phyloP scores from a whole-genome alignment of 2,797 vertebrate species.

The Sarcoramphus papa region DNA sequence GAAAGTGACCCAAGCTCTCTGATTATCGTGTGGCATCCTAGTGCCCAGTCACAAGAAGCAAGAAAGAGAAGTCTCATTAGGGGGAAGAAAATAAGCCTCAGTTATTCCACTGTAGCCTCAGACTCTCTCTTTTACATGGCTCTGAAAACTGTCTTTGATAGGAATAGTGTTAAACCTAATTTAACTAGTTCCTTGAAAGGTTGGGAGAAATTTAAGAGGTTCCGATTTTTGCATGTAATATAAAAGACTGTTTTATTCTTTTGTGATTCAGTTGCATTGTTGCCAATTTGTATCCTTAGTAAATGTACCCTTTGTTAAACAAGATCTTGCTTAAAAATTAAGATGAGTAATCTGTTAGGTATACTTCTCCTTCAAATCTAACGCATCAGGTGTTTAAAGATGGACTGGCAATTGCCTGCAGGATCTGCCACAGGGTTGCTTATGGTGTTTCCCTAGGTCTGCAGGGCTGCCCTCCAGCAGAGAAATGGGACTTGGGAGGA shows the following conservation, averaged over 20 bases:
- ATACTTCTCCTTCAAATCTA: neutral
- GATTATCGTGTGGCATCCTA: fast-evolving
- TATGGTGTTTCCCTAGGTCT: neutral
- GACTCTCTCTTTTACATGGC: neutral
- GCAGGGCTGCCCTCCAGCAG: neutral
- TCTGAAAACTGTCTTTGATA: neutral
- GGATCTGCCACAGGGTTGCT: neutral
- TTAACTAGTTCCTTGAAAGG: neutral
- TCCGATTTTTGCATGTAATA: neutral
- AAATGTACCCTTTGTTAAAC: neutral
- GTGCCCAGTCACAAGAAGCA: neutral
- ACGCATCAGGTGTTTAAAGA: neutral
- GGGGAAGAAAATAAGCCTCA: neutral
- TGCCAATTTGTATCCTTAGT: neutral
- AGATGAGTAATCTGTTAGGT: neutral
- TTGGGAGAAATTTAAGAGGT: neutral
- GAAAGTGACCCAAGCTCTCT: neutral
- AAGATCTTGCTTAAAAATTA: neutral
- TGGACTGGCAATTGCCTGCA: neutral
- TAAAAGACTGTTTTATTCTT: neutral
- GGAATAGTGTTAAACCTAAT: neutral
- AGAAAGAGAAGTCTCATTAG: neutral
- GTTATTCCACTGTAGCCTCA: neutral
- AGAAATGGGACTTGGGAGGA: neutral
- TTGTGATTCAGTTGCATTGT: neutral